Percentiles rank a stretch among this genome's conserved stretches.
These are phyloP conservation scores for Natrix natrix DNA, from an alignment of 2,797 vertebrate genomes.

Conservation along the genomic window DNA sequence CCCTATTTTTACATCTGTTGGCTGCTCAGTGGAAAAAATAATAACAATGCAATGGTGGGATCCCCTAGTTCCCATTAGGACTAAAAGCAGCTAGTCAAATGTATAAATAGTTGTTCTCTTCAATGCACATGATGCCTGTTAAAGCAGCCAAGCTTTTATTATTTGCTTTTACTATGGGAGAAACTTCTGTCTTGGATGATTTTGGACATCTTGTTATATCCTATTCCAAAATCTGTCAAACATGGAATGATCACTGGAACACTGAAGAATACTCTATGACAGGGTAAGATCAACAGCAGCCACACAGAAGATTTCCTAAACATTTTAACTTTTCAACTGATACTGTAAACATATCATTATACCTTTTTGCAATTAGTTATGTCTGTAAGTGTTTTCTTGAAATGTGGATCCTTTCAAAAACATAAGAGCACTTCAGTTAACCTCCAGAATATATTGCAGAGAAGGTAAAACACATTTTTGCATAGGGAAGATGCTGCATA, in stretches of 20 bases:
- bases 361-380: slow-evolving; percentile 48
- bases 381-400: background rate
- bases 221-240: slow-evolving; percentile 76
- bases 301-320: slow-evolving; percentile 64
- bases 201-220: slow-evolving; percentile 74
- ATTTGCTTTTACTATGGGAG: slow-evolving; percentile 57
- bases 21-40: background rate
- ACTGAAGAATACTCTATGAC: slow-evolving; percentile 62
- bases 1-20: background rate
- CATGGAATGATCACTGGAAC: slow-evolving; percentile 66
- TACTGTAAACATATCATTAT: slow-evolving; percentile 27
- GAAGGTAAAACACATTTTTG: slow-evolving; percentile 11
- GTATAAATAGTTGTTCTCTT: slow-evolving; percentile 43
- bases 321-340: slow-evolving; percentile 49
- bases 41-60: background rate
- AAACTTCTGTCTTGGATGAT: slow-evolving; percentile 57
- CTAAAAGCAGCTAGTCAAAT: slow-evolving; percentile 25
- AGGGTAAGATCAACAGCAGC: slow-evolving; percentile 65
- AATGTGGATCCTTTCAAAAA: slow-evolving; percentile 30
- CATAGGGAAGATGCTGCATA: background rate
- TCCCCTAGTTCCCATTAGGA: background rate
- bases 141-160: slow-evolving; percentile 40
- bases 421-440: slow-evolving; percentile 28
- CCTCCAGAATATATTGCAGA: slow-evolving; percentile 26
- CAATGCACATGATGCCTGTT: slow-evolving; percentile 40